Evolutionary conservation across 2,797 vertebrate genomes (phyloP).

Genomic region (Cheirogaleus major): DNA sequence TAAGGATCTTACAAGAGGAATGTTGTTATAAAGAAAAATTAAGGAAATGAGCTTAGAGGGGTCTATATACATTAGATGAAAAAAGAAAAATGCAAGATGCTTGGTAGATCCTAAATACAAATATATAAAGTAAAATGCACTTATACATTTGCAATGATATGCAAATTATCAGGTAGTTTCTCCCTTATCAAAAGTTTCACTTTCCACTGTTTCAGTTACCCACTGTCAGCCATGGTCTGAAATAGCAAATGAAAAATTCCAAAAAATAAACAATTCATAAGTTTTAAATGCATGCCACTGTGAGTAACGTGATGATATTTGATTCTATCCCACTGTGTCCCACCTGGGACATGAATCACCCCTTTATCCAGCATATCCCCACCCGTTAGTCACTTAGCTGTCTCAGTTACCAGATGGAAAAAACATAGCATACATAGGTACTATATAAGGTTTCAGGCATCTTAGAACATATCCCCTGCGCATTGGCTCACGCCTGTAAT

Average conservation of each 20-base stretch:
- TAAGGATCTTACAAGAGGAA: slow-evolving; percentile 9
- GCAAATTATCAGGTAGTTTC: background rate
- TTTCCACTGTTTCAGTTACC: background rate
- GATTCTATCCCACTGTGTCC: background rate
- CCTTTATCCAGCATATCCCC: background rate
- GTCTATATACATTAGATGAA: background rate
- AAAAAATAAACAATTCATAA: background rate
- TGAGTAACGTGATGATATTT: background rate
- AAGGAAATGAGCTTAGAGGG: slow-evolving; percentile 28
- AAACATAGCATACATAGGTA: background rate
- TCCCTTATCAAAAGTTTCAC: background rate
- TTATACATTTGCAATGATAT: slow-evolving; percentile 25
- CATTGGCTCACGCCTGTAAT: too few species aligned
- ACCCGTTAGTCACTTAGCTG: background rate
- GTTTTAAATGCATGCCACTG: background rate
- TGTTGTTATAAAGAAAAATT: background rate
- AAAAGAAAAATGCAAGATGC: background rate
- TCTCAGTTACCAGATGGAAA: background rate
- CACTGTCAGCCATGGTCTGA: background rate
- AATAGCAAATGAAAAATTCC: background rate
- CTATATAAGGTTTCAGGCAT: background rate
- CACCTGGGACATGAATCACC: background rate
- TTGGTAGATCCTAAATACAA: background rate
- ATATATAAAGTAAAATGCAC: slow-evolving; percentile 29
- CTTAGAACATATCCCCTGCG: background rate